Conservation (phyloP, 2,888 invertebrate species). For the Nebria brevicollis region DNA sequence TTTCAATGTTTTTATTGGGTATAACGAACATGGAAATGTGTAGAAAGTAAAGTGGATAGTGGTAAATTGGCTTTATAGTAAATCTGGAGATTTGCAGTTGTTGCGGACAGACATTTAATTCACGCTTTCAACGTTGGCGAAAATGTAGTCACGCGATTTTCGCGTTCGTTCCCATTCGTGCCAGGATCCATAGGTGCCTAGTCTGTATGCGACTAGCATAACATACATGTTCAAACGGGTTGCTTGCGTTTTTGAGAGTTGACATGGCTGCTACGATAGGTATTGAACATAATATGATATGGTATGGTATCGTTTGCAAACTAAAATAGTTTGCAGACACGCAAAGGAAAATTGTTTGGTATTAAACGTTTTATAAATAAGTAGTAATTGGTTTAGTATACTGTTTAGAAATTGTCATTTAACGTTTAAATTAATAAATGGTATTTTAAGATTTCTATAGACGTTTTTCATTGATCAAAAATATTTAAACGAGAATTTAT, state of each 20-base stretch:
- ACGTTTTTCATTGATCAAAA: too few species aligned
- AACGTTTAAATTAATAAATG: too few species aligned
- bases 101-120: constrained; percentile 14
- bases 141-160: not conserved
- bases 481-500: not conserved
- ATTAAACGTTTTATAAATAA: not conserved
- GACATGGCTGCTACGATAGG: not conserved
- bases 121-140: constrained; percentile 17
- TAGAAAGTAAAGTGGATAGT: not conserved
- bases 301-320: not conserved
- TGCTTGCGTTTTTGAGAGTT: not conserved
- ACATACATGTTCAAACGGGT: not conserved
- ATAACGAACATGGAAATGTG: too few species aligned
- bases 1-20: too few species aligned
- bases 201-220: not conserved
- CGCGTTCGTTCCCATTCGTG: not conserved
- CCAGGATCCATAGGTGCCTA: not conserved
- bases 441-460: too few species aligned
- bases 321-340: not conserved
- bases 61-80: not conserved
- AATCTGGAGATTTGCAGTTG: not conserved
- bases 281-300: not conserved
- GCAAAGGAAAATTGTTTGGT: not conserved
- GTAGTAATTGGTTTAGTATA: not conserved
- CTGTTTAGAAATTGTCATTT: too few species aligned